Evolutionary conservation across 1,140 invertebrate species (phyloP).

Genomic region (Kradibia gibbosae): DNA sequence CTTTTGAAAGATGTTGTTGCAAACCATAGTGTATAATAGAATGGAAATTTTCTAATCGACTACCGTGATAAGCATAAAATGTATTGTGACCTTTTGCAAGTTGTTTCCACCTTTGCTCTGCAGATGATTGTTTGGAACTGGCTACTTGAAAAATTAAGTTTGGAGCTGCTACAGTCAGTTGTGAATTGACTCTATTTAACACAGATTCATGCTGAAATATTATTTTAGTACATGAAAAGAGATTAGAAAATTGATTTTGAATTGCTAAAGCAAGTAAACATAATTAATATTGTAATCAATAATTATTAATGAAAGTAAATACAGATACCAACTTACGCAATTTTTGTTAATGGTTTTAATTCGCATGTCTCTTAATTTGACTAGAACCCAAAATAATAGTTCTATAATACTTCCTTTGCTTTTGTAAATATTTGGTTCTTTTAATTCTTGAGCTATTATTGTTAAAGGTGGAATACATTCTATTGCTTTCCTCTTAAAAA

Average conservation of each 20-base stretch:
- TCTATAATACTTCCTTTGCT: slow-evolving; percentile 72
- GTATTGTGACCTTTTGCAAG: slow-evolving; percentile 73
- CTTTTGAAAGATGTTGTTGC: slow-evolving; percentile 84
- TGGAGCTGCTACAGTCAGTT: slow-evolving; percentile 71
- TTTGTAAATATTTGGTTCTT: slow-evolving; percentile 72
- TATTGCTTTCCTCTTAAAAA: slow-evolving; percentile 73
- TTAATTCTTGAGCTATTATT: slow-evolving; percentile 72
- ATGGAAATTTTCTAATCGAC: slow-evolving; percentile 85
- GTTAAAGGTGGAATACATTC: slow-evolving; percentile 74
- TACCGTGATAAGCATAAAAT: slow-evolving; percentile 85
- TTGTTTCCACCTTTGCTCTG: slow-evolving; percentile 76
- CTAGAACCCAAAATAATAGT: slow-evolving; percentile 76
- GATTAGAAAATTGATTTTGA: neutral
- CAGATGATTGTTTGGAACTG: slow-evolving; percentile 71
- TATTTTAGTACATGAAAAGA: neutral
- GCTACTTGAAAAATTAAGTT: slow-evolving; percentile 79
- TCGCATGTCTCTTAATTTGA: slow-evolving; percentile 74
- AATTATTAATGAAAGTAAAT: neutral
- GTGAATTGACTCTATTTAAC: slow-evolving; percentile 71
- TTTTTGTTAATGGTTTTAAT: slow-evolving; percentile 74
- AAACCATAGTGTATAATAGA: slow-evolving; percentile 86
- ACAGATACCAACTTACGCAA: slow-evolving; percentile 66
- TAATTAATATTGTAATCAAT: neutral
- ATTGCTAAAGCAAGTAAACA: neutral
- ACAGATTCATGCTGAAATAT: slow-evolving; percentile 74